These are phyloP conservation scores for Platysteira castanea DNA, from an alignment of 2,113 vertebrate genomes.

Conservation along the genomic window DNA sequence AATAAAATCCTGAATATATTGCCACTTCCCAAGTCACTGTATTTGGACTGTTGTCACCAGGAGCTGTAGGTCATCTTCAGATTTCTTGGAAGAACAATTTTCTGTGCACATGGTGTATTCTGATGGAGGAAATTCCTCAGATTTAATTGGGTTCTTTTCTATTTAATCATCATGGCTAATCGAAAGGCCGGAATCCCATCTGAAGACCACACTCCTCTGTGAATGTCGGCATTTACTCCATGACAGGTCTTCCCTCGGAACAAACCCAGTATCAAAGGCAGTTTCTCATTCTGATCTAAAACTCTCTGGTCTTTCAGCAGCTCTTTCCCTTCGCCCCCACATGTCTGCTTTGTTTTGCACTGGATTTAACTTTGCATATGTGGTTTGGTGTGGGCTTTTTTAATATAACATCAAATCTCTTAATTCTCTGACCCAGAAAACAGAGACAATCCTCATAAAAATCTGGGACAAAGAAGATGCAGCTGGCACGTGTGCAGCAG, in stretches of 20 bases:
- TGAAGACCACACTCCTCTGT: not conserved
- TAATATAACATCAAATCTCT: conserved; percentile 63
- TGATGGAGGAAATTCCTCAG: not conserved
- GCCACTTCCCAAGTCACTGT: not conserved
- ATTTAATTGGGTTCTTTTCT: not conserved
- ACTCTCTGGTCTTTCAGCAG: not conserved
- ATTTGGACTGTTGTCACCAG: not conserved
- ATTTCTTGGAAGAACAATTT: not conserved
- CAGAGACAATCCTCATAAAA: conserved; percentile 63
- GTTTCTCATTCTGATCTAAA: not conserved
- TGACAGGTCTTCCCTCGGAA: not conserved
- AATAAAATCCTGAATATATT: not conserved
- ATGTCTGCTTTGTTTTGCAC: conserved; percentile 8
- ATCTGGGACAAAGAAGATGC: conserved; percentile 45
- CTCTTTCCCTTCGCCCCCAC: not conserved
- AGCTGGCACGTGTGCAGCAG: not conserved
- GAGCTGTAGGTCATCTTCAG: not conserved
- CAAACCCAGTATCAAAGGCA: not conserved
- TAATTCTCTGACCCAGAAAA: conserved; percentile 72
- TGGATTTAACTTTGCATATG: conserved; percentile 37
- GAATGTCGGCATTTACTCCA: not conserved
- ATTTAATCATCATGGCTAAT: not conserved
- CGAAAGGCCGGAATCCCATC: not conserved
- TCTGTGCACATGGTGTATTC: not conserved
- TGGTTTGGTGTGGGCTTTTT: conserved; percentile 3